Base-by-base conservation (phyloP, 2,797 vertebrate genomes). In the Danio aesculapii region DNA sequence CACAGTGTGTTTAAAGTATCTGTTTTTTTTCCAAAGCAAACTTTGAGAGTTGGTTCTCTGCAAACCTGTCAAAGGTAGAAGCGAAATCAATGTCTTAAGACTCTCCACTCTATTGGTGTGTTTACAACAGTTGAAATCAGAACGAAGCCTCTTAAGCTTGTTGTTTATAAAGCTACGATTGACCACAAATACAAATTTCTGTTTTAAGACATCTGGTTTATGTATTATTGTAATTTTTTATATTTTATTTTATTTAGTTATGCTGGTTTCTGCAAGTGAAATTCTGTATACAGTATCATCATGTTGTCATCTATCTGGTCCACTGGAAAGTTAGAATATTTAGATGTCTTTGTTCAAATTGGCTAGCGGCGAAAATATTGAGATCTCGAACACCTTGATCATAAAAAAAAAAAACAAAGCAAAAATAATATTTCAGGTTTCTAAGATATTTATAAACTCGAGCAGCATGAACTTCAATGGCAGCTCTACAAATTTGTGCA, bases 41-140 rank as follows among this genome's bases (percentile, higher is more conserved):
- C 75, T 69, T 16, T 68, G 52, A 9, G 9, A 77, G 11, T 58
- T 2, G 10, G 63, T 46, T 77, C 53, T 77, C 64, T 68, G 46
- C 43, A 68, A 49, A 58, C 19, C 52, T 77, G 41, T 67, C 75
- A 67, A n/a, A 49, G 10, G 7, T 13, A 30, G 44, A 78, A 69
- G 8, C 21, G 5, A 78, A 78, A 68, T 78, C 52, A 78, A 69
- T 59, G 43, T 78, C 17, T 58, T 57, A 67, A 49, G 63, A 59
- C 19, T 59, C 21, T 41, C 6, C 6, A 30, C 49, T 78, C n/a
- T 78, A 69, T 59, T 69, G 63, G 6, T 50, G 39, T 55, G 75
- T 77, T 77, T 77, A 47, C 63, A 68, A 77, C 52, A 11, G 44
- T 6, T 58, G 52, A 77, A 68, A 49, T 68, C 19, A 13, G 10